Evolutionary conservation across 2,888 invertebrate genomes (phyloP).

Genomic region (Plebejus anna): DNA sequence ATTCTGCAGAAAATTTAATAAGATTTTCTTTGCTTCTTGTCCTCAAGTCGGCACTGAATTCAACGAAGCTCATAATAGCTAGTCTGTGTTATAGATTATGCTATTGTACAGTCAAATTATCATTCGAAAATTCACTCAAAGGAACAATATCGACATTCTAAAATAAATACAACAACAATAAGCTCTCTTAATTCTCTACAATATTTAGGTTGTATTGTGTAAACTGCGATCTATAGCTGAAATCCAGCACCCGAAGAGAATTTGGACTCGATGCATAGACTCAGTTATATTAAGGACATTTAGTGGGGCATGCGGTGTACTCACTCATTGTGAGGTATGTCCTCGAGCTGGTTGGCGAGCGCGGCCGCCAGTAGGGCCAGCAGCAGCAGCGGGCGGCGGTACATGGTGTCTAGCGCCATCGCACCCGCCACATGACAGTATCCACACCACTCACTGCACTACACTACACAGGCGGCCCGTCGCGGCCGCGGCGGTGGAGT

Average conservation of each 20-base stretch:
- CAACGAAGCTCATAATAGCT: too few relatives aligned
- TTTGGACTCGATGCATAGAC: neutral
- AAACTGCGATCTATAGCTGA: neutral
- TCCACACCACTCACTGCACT: constrained; percentile 44
- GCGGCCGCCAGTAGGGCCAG: constrained; percentile 59
- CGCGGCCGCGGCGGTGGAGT: constrained; percentile 57
- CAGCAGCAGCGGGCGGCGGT: constrained; percentile 58
- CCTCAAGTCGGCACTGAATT: too few relatives aligned
- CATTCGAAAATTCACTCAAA: neutral
- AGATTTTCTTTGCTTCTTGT: neutral
- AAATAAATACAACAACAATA: neutral
- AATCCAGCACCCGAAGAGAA: neutral
- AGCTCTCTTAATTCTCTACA: neutral
- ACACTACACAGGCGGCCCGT: constrained; percentile 56
- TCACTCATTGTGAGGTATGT: constrained; percentile 95
- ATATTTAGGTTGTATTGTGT: neutral
- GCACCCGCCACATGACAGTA: constrained; percentile 67
- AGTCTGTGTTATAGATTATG: neutral
- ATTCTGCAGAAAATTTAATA: neutral
- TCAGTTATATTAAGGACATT: neutral
- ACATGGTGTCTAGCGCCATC: constrained; percentile 64
- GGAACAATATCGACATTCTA: neutral
- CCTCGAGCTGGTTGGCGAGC: constrained; percentile 89
- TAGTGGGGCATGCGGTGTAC: constrained; percentile 50
- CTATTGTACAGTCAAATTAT: neutral